A percentile compares a stretch with the other conserved stretches of the same genome.
Conservation (phyloP, 2,113 vertebrate species). For the Sterrhoptilus dennistouni region DNA sequence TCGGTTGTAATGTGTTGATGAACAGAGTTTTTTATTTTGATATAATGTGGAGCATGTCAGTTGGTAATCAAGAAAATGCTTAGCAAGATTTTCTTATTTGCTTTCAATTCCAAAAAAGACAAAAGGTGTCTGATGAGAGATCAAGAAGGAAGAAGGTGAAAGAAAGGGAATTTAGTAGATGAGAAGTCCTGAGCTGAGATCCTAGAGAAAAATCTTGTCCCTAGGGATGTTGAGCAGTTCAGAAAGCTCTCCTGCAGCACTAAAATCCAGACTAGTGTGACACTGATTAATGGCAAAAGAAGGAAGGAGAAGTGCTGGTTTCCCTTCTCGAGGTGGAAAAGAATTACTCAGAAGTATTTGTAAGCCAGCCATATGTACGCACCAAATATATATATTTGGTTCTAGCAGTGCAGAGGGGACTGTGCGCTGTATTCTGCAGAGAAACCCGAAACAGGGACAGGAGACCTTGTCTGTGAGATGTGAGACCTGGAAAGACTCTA, state of each 20-base stretch:
- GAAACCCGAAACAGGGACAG: neutral
- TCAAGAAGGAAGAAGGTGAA: neutral
- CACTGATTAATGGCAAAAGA: neutral
- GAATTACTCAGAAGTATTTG: neutral
- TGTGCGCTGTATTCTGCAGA: neutral
- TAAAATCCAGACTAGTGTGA: neutral
- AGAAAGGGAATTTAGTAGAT: neutral
- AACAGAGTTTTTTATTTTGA: conserved; percentile 29
- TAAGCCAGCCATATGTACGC: neutral
- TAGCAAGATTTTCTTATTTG: neutral
- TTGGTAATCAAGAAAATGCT: neutral
- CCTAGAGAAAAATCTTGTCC: neutral
- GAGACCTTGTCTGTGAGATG: neutral
- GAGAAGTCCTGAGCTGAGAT: neutral
- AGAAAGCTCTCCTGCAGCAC: neutral
- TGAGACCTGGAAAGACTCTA: neutral
- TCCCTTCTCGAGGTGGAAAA: neutral
- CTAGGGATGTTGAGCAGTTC: neutral
- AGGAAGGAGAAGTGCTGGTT: neutral
- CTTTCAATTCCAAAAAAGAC: neutral
- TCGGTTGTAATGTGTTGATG: conserved; percentile 10
- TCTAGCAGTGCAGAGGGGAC: neutral
- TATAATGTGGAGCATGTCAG: neutral
- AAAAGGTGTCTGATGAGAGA: neutral
- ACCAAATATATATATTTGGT: neutral